These are phyloP conservation scores for Allygus modestus DNA, from an alignment of 2,888 invertebrate genomes.

Conservation along the genomic window DNA sequence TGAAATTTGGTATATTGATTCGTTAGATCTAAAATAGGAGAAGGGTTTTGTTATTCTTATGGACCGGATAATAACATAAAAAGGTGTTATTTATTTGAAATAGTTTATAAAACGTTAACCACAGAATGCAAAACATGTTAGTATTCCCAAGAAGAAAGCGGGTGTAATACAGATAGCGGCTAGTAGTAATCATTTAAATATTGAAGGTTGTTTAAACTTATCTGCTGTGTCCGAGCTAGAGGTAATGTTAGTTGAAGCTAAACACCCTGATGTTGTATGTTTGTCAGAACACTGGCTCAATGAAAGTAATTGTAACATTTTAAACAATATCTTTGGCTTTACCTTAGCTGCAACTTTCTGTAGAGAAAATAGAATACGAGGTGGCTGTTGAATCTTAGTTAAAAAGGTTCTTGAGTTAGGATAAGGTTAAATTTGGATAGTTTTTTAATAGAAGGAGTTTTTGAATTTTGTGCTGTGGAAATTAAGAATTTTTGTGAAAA, in stretches of 20 bases:
- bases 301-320: background rate
- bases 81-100: too few relatives aligned
- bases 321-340: background rate
- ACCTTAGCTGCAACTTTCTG: background rate
- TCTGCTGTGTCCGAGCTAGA: background rate
- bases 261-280: background rate
- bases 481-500: background rate
- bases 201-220: background rate
- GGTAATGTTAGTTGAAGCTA: background rate
- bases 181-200: background rate
- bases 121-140: too few relatives aligned
- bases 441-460: background rate
- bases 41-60: too few relatives aligned
- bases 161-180: too few relatives aligned
- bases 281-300: slow-evolving; percentile 12
- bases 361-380: background rate
- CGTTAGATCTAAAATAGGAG: too few relatives aligned
- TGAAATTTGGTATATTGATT: too few relatives aligned
- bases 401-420: background rate
- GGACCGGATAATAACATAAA: too few relatives aligned
- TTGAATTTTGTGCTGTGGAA: slow-evolving; percentile 8
- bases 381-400: background rate
- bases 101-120: too few relatives aligned
- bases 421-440: background rate
- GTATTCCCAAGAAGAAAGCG: too few relatives aligned